Evolutionary conservation across 2,113 vertebrate genomes (phyloP).

Genomic region (Sylvietta virens): DNA sequence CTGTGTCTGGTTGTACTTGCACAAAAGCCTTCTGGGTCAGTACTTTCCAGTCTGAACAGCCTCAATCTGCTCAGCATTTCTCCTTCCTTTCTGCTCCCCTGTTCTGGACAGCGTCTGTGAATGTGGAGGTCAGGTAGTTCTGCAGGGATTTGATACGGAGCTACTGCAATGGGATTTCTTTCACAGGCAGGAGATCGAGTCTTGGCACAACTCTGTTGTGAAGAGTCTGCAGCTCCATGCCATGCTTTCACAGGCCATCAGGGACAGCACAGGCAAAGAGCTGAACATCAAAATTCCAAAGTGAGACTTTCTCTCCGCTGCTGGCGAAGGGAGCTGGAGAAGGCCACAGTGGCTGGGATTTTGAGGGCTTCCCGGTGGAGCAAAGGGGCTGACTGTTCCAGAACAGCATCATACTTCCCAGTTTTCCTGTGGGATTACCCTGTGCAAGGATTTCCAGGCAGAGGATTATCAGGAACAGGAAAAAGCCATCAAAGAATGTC

Average conservation of each 20-base stretch:
- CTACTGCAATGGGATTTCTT: not conserved
- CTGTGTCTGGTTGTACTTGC: not conserved
- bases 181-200: not conserved
- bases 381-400: not conserved
- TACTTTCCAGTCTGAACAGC: not conserved
- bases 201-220: not conserved
- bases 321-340: not conserved
- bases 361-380: not conserved
- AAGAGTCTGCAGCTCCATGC: not conserved
- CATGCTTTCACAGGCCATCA: rapidly evolving
- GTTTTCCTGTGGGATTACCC: not conserved
- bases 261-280: not conserved
- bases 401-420: not conserved
- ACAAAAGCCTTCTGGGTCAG: not conserved
- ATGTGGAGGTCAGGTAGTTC: not conserved
- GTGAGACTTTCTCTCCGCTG: not conserved
- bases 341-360: not conserved
- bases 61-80: not conserved
- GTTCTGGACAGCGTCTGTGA: not conserved
- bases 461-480: not conserved
- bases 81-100: not conserved
- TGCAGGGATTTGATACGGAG: not conserved
- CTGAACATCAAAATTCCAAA: rapidly evolving
- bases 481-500: not conserved
- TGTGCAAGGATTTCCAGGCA: not conserved